phyloP scores from a whole-genome alignment of 2,797 vertebrate genomes.

The Poeciliopsis infans region DNA sequence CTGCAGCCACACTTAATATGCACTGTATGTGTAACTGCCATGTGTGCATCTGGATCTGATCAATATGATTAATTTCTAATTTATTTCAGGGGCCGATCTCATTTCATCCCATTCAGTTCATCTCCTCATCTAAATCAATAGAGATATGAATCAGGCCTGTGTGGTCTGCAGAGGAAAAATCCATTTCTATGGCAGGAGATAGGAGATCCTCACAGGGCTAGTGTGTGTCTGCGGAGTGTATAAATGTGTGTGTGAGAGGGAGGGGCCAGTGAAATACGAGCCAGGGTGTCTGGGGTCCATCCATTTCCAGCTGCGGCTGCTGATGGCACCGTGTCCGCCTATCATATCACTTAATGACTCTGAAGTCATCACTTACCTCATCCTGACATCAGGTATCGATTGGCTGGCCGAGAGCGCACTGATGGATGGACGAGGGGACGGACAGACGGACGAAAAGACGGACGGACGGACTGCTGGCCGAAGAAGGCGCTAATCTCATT shows the following conservation, averaged over 20 bases:
- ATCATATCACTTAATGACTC: conserved; percentile 74
- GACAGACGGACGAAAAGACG: conserved; percentile 34
- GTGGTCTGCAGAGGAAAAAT: conserved; percentile 67
- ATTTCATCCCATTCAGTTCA: conserved; percentile 66
- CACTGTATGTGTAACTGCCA: conserved; percentile 17
- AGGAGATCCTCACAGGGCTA: conserved; percentile 55
- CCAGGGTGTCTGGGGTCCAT: conserved; percentile 66
- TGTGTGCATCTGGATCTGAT: conserved; percentile 51
- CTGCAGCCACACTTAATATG: conserved; percentile 7
- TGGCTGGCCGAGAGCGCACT: conserved; percentile 52
- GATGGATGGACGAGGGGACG: conserved; percentile 43
- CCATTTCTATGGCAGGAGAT: conserved; percentile 68
- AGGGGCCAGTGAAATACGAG: conserved; percentile 65
- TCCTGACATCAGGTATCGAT: conserved; percentile 75
- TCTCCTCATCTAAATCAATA: conserved; percentile 71
- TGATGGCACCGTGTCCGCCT: conserved; percentile 69
- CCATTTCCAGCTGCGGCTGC: conserved; percentile 65
- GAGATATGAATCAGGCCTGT: conserved; percentile 71
- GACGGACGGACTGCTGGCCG: conserved; percentile 35
- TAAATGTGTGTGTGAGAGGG: conserved; percentile 12
- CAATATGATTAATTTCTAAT: conserved; percentile 62
- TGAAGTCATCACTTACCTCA: conserved; percentile 79
- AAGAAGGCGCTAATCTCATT: conserved; percentile 50
- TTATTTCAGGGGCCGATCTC: conserved; percentile 60
- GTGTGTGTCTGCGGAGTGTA: conserved; percentile 18